These are phyloP conservation scores for Euphonia xanthogaster DNA, from an alignment of 2,797 vertebrate species.

Conservation along the genomic window DNA sequence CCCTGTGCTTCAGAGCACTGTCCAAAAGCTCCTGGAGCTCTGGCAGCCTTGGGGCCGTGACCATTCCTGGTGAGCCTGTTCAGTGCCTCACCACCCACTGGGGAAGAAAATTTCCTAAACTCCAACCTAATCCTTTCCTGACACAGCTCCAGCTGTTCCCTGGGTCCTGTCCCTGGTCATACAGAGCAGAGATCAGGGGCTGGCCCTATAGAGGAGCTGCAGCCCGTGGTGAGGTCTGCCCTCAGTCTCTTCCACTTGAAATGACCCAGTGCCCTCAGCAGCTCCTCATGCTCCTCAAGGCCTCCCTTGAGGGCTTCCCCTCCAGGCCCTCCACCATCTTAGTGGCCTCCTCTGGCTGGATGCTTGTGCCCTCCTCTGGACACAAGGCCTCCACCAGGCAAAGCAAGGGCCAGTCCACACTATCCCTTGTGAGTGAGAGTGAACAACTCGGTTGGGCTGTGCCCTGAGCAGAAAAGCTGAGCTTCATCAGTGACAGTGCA, in stretches of 20 bases:
- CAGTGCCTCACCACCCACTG: background rate
- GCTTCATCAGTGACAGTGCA: background rate
- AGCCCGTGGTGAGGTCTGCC: background rate
- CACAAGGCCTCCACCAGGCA: background rate
- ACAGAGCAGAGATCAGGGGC: background rate
- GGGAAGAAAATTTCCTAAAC: background rate
- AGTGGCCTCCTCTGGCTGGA: background rate
- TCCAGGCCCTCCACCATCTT: background rate
- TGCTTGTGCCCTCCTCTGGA: background rate
- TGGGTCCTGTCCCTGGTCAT: background rate
- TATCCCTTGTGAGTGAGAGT: background rate
- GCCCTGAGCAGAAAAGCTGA: background rate
- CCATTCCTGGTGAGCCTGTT: background rate
- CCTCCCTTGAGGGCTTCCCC: background rate
- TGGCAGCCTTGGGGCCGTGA: background rate
- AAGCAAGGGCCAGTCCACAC: background rate
- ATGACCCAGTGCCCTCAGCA: background rate
- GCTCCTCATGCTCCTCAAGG: background rate
- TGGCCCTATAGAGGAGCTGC: background rate
- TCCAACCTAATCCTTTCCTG: accelerated
- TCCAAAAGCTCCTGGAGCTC: background rate
- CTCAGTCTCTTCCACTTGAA: background rate
- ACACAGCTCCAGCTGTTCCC: background rate
- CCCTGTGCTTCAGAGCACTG: accelerated
- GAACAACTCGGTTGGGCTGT: background rate